Conservation (phyloP, 30 jellyfish, hydroid and myxozoan genomes). For the Aurelia aurita complex sp. Pacific region DNA sequence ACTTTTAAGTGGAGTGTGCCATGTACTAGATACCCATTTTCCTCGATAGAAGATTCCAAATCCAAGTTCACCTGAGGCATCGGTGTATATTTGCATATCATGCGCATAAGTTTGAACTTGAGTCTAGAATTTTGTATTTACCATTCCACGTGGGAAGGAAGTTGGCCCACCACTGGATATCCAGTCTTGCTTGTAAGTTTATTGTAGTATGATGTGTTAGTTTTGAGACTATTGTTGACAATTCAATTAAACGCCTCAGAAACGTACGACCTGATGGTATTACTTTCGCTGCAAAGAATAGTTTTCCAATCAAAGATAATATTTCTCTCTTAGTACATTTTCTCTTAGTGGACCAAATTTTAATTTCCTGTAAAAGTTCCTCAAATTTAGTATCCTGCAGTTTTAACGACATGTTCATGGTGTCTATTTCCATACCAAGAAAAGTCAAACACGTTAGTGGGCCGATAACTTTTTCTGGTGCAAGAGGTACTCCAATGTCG, state of each 20-base stretch:
- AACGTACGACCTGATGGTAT: not conserved
- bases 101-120: not conserved
- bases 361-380: no score
- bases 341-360: no score
- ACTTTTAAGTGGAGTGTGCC: not conserved
- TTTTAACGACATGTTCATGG: no score
- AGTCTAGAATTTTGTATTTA: not conserved
- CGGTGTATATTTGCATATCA: slow-evolving; percentile 5
- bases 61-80: slow-evolving; percentile 1
- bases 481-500: not conserved
- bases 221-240: no score
- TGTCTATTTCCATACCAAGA: not conserved
- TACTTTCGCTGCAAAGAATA: not conserved
- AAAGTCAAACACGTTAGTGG: not conserved
- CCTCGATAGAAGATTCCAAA: not conserved
- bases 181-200: no score
- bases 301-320: no score
- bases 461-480: not conserved
- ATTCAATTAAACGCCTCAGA: not conserved
- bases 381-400: no score
- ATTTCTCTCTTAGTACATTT: no score
- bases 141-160: no score
- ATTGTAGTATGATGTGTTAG: no score
- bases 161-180: no score
- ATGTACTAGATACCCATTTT: not conserved